A percentile compares a stretch with the other conserved stretches of the same genome.
Conservation (phyloP, 2,888 invertebrate species). For the Andrena praecox region DNA sequence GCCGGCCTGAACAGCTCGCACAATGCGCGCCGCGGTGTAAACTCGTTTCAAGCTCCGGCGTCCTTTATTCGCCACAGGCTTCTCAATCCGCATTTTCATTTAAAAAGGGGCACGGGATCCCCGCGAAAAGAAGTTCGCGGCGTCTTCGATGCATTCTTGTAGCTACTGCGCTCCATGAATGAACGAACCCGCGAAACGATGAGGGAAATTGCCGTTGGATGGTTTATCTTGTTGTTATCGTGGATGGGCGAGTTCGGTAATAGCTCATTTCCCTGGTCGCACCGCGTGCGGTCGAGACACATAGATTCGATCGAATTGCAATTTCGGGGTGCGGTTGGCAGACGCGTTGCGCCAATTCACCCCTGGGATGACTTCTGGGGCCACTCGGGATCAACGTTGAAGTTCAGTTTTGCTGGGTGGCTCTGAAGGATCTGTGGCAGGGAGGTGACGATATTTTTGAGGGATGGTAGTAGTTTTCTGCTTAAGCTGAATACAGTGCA, state of each 20-base stretch:
- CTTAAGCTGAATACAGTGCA: no score
- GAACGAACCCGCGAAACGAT: background rate
- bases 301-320: constrained; percentile 55
- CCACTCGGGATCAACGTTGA: no score
- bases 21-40: constrained; percentile 35
- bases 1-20: background rate
- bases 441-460: no score
- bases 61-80: constrained; percentile 18
- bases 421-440: no score
- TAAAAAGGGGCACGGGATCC: constrained; percentile 7
- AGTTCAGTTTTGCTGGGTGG: no score
- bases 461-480: no score
- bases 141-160: constrained; percentile 36
- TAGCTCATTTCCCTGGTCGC: constrained; percentile 52
- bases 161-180: background rate
- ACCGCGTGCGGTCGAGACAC: constrained; percentile 38
- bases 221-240: constrained; percentile 6
- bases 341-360: background rate
- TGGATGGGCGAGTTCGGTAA: constrained; percentile 16
- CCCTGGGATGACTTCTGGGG: no score
- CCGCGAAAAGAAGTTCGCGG: constrained; percentile 29
- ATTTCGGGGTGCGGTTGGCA: constrained; percentile 28
- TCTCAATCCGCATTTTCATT: constrained; percentile 40
- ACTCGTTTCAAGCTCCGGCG: constrained; percentile 35
- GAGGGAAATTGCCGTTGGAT: background rate